These are phyloP conservation scores for Drosophila obscura DNA, from an alignment of 1,140 invertebrate genomes.

Conservation along the genomic window DNA sequence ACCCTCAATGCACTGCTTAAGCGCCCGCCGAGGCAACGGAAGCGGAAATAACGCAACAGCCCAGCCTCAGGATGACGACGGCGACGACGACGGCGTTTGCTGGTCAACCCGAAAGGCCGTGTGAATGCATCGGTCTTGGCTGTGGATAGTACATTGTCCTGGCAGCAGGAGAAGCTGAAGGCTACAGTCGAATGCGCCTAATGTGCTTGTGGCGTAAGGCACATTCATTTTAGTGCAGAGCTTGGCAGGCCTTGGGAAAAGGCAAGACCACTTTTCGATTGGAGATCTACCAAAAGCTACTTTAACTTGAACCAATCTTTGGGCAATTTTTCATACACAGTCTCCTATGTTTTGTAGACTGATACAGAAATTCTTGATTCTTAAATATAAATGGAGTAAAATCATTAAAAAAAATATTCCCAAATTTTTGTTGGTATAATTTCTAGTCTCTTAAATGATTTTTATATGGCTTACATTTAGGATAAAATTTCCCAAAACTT, in stretches of 20 bases:
- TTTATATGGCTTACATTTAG: too few species aligned
- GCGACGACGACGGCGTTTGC: constrained; percentile 37
- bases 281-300: too few species aligned
- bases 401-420: too few species aligned
- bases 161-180: constrained; percentile 8
- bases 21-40: constrained; percentile 57
- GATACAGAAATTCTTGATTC: too few species aligned
- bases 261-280: too few species aligned
- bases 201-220: neutral
- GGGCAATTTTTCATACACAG: too few species aligned
- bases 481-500: neutral
- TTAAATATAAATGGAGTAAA: too few species aligned
- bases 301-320: too few species aligned
- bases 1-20: constrained; percentile 38
- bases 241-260: neutral
- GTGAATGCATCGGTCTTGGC: constrained; percentile 48
- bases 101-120: constrained; percentile 58
- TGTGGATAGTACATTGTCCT: constrained; percentile 1
- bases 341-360: too few species aligned
- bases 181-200: too few species aligned
- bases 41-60: constrained; percentile 75
- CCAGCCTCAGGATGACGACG: constrained; percentile 31
- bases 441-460: neutral
- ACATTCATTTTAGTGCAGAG: neutral
- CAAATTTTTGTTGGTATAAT: too few species aligned